Percentiles rank a stretch among this genome's conserved stretches.
Conservation (phyloP, 2,797 vertebrate genomes). For the Poeciliopsis infans region DNA sequence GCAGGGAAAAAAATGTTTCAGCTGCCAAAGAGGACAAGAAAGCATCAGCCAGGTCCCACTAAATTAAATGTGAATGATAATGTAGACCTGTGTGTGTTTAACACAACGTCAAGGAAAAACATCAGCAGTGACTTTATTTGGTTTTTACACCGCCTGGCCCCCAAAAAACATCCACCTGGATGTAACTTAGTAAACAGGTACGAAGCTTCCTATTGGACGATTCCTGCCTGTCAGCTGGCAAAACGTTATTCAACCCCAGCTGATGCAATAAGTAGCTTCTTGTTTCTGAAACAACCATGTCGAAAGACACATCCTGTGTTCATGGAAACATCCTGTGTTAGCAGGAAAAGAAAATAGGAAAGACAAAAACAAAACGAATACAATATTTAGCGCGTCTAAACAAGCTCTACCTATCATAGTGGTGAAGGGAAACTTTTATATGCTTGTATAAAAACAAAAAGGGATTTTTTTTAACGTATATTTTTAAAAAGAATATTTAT, state of each 20-base stretch:
- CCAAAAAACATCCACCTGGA: not conserved
- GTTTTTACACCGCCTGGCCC: not conserved
- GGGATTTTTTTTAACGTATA: no score
- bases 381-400: conserved; percentile 79
- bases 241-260: not conserved
- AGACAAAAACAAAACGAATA: conserved; percentile 22
- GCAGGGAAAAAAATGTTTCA: not conserved
- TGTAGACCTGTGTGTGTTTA: not conserved
- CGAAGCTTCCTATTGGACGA: not conserved
- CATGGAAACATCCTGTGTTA: no score
- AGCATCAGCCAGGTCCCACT: not conserved
- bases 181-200: not conserved
- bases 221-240: not conserved
- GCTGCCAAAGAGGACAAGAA: not conserved
- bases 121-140: not conserved
- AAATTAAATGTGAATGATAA: not conserved
- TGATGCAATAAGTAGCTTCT: not conserved
- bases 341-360: conserved; percentile 76
- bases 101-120: not conserved
- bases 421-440: no score
- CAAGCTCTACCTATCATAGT: conserved; percentile 67
- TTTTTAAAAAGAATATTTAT: no score
- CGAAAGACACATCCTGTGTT: not conserved
- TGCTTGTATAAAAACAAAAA: no score
- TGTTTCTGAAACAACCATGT: not conserved